A percentile compares a stretch with the other conserved stretches of the same genome.
phyloP scores from a whole-genome alignment of 2,113 vertebrate species.

The Syrmaticus mikado region DNA sequence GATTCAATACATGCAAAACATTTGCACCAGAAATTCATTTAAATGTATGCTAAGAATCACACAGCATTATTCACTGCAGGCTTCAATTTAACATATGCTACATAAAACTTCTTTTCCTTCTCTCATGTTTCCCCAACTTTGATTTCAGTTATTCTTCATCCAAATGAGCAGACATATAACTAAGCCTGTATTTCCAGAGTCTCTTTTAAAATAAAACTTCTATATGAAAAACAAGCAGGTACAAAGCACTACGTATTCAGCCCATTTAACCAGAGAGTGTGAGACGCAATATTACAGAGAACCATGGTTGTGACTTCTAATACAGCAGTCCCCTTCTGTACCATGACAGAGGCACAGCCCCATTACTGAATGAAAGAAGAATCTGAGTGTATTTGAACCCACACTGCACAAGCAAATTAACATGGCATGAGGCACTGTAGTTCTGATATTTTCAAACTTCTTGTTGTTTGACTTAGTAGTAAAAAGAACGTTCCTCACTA shows the following conservation, averaged over 20 bases:
- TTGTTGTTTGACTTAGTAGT: neutral
- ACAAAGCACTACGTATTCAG: neutral
- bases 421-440: neutral
- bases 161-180: neutral
- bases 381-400: neutral
- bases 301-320: neutral
- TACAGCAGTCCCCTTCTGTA: neutral
- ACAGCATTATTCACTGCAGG: neutral
- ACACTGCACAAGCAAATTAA: neutral
- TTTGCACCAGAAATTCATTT: slow-evolving; percentile 25
- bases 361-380: neutral
- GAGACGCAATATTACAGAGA: neutral
- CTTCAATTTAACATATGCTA: neutral
- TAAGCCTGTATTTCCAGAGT: neutral
- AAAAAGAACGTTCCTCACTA: neutral
- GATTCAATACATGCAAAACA: slow-evolving; percentile 32
- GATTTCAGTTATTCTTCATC: neutral
- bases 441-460: neutral
- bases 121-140: neutral
- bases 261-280: neutral
- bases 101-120: neutral
- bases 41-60: neutral
- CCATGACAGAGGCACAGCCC: neutral
- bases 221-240: neutral
- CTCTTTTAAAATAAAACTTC: neutral